Conservation (phyloP, 2,888 invertebrate species). For the Monopis laevigella region DNA sequence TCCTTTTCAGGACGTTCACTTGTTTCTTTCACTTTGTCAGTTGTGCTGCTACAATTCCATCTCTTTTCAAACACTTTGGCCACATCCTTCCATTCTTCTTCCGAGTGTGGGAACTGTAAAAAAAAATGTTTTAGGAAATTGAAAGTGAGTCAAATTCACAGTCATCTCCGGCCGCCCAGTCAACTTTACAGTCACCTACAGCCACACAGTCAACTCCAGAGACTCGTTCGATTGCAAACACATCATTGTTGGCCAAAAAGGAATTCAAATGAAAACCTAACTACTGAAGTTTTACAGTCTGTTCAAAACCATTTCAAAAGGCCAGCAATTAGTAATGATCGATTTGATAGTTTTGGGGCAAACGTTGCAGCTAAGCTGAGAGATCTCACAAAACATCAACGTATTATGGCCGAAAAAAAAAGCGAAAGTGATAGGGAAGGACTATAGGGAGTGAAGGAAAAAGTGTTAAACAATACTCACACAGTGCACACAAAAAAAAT, state of each 20-base stretch:
- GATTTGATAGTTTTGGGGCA: too few relatives aligned
- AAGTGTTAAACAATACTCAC: too few relatives aligned
- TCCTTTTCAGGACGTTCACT: too few relatives aligned
- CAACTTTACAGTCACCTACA: not conserved
- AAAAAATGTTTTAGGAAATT: not conserved
- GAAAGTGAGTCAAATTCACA: not conserved
- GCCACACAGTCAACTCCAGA: not conserved
- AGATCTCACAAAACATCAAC: too few relatives aligned
- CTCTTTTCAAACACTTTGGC: slow-evolving; percentile 3
- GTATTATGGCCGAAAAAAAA: too few relatives aligned
- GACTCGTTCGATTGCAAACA: not conserved
- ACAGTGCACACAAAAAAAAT: too few relatives aligned
- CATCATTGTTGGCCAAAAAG: not conserved
- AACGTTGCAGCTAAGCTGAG: too few relatives aligned
- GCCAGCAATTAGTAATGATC: slow-evolving; percentile 7
- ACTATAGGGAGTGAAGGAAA: too few relatives aligned
- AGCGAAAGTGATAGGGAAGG: too few relatives aligned
- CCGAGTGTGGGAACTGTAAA: not conserved
- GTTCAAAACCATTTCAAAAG: slow-evolving; percentile 10
- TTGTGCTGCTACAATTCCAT: slow-evolving; percentile 1
- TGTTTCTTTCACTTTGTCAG: too few relatives aligned
- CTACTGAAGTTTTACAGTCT: slow-evolving; percentile 6
- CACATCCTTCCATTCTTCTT: not conserved
- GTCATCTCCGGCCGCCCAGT: not conserved
- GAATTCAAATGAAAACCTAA: slow-evolving; percentile 6